Base-by-base conservation (phyloP, 2,113 vertebrate species). In the Lampris megalopsis region DNA sequence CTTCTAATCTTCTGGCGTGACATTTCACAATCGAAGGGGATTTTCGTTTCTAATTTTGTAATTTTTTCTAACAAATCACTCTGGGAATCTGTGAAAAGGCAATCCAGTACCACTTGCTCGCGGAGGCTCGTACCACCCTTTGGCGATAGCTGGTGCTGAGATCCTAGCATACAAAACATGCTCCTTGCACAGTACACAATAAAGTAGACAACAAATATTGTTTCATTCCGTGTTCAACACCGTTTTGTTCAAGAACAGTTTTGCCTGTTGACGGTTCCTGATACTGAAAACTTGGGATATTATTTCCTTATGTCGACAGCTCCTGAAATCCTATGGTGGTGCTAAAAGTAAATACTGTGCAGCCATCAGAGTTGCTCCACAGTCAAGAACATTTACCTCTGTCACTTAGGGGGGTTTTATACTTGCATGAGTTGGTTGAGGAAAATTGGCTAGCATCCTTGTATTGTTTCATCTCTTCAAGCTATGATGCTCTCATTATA, bases 261-360 rank as follows among this genome's bases (percentile, higher is more conserved):
- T 54, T 11, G 52, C 13, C 52, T 54, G 13, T 54, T 53, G 10
- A 37, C 38, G 35, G 40, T 42, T 37, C 13, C 24, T n/a, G 11
- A 2, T 54, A 41, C 50, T 59, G 36, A 59, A 1, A 9, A 10
- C 5, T 49, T 37, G 35, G 45, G 50, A 41, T 52, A 4, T 50
- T 42, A 67, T 63, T 2, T 36, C 54, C 37, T 24, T 54, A 62
- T 40, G 48, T 2, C 49, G 63, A 9, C 41, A 75, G 73, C 77
- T 72, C 53, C 77, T 83, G 36, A 56, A 63, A 58, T 4, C n/a
- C 9, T 61, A 52, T 53, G 49, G 72, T 45, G 43, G 66, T 24
- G 24, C 24, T 24, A 24, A 41, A 6, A n/a, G 53, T 48, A 50
- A 40, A 37, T 58, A 5, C 4, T 54, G 52, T 54, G 11, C 52